Evolutionary conservation across 2,888 invertebrate genomes (phyloP).

Genomic region (Diachrysia chrysitis): DNA sequence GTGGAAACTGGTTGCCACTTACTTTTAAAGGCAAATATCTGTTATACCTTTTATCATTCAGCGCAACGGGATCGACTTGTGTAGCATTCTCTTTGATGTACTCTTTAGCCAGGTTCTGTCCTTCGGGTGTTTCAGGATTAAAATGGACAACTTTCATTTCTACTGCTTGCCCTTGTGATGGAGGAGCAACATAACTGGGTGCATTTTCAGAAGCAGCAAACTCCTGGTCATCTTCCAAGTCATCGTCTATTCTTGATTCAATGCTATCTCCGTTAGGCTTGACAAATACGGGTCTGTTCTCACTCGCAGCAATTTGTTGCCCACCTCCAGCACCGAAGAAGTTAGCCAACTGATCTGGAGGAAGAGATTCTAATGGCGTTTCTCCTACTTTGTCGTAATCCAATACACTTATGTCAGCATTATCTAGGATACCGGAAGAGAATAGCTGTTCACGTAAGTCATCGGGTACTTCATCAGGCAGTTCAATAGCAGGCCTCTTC

Average conservation of each 20-base stretch:
- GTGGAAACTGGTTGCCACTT: slow-evolving; percentile 95
- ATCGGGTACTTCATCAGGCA: slow-evolving; percentile 97
- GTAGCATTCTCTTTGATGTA: slow-evolving; percentile 93
- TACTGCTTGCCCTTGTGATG: slow-evolving; percentile 88
- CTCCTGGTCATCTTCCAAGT: slow-evolving; percentile 87
- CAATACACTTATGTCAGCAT: slow-evolving; percentile 95
- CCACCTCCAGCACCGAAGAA: slow-evolving; percentile 95
- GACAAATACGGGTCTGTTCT: slow-evolving; percentile 91
- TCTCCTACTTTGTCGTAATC: slow-evolving; percentile 97
- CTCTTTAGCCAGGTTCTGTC: slow-evolving; percentile 91
- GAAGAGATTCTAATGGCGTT: slow-evolving; percentile 94
- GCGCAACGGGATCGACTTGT: slow-evolving; percentile 92
- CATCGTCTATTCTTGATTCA: slow-evolving; percentile 83
- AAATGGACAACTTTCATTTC: slow-evolving; percentile 96
- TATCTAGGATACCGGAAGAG: slow-evolving; percentile 95
- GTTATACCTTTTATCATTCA: slow-evolving; percentile 93
- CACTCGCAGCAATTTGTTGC: slow-evolving; percentile 92
- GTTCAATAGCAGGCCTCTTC: slow-evolving; percentile 86
- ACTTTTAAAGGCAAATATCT: slow-evolving; percentile 95
- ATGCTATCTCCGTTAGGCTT: slow-evolving; percentile 90
- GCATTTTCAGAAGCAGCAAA: slow-evolving; percentile 89
- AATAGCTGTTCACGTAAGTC: slow-evolving; percentile 95
- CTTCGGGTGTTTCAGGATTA: slow-evolving; percentile 93
- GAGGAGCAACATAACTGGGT: slow-evolving; percentile 77
- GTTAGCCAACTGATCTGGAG: slow-evolving; percentile 95